Evolutionary conservation across 2,113 vertebrate genomes (phyloP).

Genomic region (Microcebus murinus): DNA sequence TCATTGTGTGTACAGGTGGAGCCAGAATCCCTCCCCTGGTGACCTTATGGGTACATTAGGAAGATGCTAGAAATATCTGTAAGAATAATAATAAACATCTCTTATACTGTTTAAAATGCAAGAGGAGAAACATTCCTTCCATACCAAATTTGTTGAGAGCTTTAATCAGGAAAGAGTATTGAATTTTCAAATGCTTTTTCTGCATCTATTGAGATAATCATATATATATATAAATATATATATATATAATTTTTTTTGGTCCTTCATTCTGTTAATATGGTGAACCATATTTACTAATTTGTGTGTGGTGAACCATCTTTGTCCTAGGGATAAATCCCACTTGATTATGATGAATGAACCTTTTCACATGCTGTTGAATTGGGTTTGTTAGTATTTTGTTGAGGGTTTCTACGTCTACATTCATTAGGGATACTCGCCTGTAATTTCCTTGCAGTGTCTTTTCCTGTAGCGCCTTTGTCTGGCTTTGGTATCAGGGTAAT

Average conservation of each 20-base stretch:
- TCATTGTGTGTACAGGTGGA: neutral
- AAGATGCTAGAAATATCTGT: neutral
- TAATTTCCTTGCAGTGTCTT: neutral
- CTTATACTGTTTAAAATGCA: neutral
- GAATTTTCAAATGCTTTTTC: neutral
- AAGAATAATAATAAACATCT: neutral
- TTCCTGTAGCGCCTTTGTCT: neutral
- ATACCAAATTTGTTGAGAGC: neutral
- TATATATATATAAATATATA: no score
- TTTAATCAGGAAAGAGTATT: neutral
- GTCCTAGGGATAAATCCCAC: neutral
- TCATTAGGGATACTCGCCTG: neutral
- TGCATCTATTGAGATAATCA: neutral
- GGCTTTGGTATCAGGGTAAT: neutral
- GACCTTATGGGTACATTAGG: neutral
- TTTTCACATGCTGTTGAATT: neutral
- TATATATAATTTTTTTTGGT: no score
- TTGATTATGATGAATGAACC: neutral
- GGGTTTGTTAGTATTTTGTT: neutral
- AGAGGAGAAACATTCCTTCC: neutral
- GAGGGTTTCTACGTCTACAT: neutral
- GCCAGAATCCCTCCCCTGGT: neutral
- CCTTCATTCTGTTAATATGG: neutral
- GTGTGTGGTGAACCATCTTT: neutral
- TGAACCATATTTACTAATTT: neutral